These are phyloP conservation scores for Thumatha senex DNA, from an alignment of 2,888 invertebrate species.

Conservation along the genomic window DNA sequence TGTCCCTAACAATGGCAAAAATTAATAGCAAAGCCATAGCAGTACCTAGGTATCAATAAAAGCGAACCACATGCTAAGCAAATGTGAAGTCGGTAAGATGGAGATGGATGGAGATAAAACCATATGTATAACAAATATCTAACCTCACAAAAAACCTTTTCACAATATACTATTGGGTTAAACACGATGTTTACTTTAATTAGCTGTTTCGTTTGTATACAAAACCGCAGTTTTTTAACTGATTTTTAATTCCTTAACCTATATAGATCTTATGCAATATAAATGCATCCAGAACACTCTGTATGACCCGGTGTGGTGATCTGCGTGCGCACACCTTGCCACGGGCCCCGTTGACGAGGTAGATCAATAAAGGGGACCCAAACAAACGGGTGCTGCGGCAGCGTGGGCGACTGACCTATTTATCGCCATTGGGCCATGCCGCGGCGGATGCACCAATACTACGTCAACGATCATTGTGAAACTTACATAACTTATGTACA, in stretches of 20 bases:
- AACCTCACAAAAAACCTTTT: no score
- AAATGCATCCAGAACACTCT: constrained; percentile 39
- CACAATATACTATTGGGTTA: no score
- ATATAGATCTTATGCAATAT: constrained; percentile 23
- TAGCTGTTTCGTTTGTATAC: no score
- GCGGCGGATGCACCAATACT: constrained; percentile 44
- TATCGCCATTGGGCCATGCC: constrained; percentile 46
- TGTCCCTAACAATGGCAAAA: no score
- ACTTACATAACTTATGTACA: constrained; percentile 20
- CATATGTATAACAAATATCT: no score
- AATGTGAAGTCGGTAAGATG: no score
- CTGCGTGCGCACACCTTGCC: constrained; percentile 66
- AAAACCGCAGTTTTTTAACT: no score
- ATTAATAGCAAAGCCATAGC: no score
- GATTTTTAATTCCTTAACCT: neutral
- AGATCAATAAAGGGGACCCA: constrained; percentile 78
- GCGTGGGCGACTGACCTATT: constrained; percentile 76
- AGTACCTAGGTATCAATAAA: no score
- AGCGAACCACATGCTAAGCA: no score
- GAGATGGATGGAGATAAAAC: no score
- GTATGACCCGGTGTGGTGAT: constrained; percentile 34
- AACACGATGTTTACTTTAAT: no score
- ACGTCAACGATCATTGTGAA: constrained; percentile 30
- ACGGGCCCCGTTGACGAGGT: constrained; percentile 28
- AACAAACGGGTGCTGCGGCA: constrained; percentile 69